phyloP scores from a whole-genome alignment of 53 echinoderm and acorn worm species.

The Patiria pectinifera region DNA sequence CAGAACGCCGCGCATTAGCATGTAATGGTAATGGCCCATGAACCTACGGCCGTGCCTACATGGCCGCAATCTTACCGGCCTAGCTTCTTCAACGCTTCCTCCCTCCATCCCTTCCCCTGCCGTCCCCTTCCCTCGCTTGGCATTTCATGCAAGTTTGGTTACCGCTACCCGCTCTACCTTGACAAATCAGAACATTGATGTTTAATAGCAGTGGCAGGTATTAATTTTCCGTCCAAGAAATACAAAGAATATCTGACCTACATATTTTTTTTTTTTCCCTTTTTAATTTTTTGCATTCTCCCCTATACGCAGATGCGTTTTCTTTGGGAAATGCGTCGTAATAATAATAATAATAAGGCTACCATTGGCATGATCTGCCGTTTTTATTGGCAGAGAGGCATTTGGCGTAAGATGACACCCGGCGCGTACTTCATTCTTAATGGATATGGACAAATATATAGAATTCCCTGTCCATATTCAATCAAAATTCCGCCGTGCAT shows the following conservation, averaged over 20 bases:
- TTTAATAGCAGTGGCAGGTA: constrained; percentile 36
- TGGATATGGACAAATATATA: constrained; percentile 58
- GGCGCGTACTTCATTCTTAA: constrained; percentile 26
- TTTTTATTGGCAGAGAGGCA: constrained; percentile 7
- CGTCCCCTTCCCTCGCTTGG: not conserved
- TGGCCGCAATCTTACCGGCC: not conserved
- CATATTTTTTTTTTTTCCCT: not conserved
- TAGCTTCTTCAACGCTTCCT: not conserved
- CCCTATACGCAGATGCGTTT: not conserved
- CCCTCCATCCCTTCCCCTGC: not conserved
- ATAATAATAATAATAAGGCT: constrained; percentile 37
- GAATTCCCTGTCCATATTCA: constrained; percentile 54
- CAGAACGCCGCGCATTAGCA: not conserved
- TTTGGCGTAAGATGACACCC: constrained; percentile 53
- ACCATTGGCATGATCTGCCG: constrained; percentile 8
- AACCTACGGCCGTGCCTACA: not conserved
- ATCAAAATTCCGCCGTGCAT: constrained; percentile 42
- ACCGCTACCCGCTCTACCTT: not conserved
- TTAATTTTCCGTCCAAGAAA: constrained; percentile 8
- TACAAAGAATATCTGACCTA: constrained; percentile 30
- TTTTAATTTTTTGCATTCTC: not conserved
- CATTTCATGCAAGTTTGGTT: not conserved
- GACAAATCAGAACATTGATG: not conserved
- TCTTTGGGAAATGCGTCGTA: constrained; percentile 6
- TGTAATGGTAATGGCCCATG: constrained; percentile 12